phyloP scores from a whole-genome alignment of 2,888 invertebrate species.

The Acanthosepion lycidas region DNA sequence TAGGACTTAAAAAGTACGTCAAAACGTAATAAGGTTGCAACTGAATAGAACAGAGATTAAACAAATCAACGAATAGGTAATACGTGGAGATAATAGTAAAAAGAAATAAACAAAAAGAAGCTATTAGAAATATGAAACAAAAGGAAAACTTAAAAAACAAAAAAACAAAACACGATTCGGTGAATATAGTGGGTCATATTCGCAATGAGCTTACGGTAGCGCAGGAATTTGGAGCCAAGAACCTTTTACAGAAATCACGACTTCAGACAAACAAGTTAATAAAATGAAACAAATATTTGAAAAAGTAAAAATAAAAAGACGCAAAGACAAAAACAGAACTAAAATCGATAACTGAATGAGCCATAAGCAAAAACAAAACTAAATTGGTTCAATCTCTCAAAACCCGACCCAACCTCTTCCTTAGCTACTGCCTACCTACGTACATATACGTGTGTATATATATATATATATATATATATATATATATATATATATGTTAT shows the following conservation, averaged over 20 bases:
- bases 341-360: slow-evolving; percentile 8
- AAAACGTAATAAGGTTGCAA: too few relatives aligned
- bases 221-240: not conserved
- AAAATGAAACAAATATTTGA: too few relatives aligned
- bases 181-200: slow-evolving; percentile 2
- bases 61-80: too few relatives aligned
- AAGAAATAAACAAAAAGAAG: too few relatives aligned
- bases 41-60: too few relatives aligned
- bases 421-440: not conserved
- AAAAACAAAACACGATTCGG: not conserved
- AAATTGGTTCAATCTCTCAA: not conserved
- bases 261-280: not conserved
- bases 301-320: not conserved
- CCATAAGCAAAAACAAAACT: not conserved
- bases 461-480: slow-evolving; percentile 23
- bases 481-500: not conserved
- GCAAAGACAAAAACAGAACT: not conserved
- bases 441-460: not conserved
- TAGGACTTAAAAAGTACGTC: too few relatives aligned
- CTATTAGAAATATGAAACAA: too few relatives aligned
- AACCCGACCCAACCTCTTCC: not conserved
- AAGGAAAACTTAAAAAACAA: not conserved
- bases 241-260: not conserved
- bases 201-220: not conserved
- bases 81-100: too few relatives aligned